Evolutionary conservation across 2,113 vertebrate genomes (phyloP), one percentile per base, ranked within the genome.

Genomic region (Phylloscopus trochilus): DNA sequence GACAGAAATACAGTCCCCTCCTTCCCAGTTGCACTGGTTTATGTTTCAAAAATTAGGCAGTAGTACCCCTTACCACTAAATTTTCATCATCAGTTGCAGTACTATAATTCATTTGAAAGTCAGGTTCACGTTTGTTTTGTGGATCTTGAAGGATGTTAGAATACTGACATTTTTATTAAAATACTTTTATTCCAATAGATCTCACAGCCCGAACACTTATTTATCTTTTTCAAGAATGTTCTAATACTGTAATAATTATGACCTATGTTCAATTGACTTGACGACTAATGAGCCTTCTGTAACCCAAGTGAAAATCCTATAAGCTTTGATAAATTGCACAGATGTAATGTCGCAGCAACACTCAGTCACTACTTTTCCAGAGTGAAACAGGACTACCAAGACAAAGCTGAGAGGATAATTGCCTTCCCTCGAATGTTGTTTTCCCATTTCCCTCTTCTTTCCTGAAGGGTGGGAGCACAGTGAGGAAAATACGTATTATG

Each of bases 191-290:
- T 91, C 56, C 60, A 92, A 67, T 47, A 83, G 66, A 95, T 94
- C 67, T 74, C 66, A 62, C 51, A 77, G 60, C 31, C 75, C 44
- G 68, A 83, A 85, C 37, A 26, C 63, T 95, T 97, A 96, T 92
- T 95, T 95, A 93, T 93, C 90, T 95, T 93, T 95, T 88, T 80
- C 85, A 95, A 77, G 79, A 94, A 95, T 0, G 6, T 52, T 82
- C 63, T 92, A 94, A 92, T 83, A 93, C 64, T 30, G 56, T 80
- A 92, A 92, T 95, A 95, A 97, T 93, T 92, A 94, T 86, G 96
- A 96, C 88, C 91, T 92, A 83, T 72, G 90, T 97, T 95, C 92
- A 95, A 94, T 64, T 93, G 85, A 94, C 88, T 92, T 89, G 83
- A 81, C 41, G 13, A 93, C 92, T 96, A 93, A 97, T 86, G 75